These are phyloP conservation scores for Cyphomyrmex costatus DNA, from an alignment of 1,140 invertebrate species.

Conservation along the genomic window DNA sequence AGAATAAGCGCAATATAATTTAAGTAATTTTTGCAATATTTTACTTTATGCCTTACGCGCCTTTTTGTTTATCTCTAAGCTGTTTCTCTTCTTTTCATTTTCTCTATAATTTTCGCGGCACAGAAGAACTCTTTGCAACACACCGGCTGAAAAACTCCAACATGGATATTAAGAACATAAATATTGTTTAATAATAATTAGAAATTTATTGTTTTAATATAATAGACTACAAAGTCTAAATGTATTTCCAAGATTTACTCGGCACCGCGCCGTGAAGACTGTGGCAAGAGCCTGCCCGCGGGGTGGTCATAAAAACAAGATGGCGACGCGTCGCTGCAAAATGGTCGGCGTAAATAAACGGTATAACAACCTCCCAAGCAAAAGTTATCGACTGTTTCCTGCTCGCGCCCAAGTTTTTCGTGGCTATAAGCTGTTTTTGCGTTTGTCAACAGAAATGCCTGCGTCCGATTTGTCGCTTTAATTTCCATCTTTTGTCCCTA, in stretches of 20 bases:
- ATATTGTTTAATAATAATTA: background rate
- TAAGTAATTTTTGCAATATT: no score
- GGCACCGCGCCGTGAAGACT: background rate
- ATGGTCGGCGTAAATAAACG: constrained; percentile 83
- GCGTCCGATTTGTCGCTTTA: background rate
- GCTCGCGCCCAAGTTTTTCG: constrained; percentile 21
- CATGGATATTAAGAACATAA: background rate
- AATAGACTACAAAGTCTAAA: background rate
- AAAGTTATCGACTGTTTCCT: constrained; percentile 46
- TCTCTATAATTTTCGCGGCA: no score
- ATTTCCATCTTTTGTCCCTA: constrained; percentile 8
- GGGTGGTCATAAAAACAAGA: constrained; percentile 84
- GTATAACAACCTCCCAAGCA: constrained; percentile 42
- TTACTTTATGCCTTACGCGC: no score
- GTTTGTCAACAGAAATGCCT: background rate
- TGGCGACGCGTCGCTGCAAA: constrained; percentile 81
- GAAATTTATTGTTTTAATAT: background rate
- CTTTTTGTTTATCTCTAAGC: no score
- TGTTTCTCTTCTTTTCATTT: no score
- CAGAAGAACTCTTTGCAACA: no score
- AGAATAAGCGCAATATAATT: no score
- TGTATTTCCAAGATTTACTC: background rate
- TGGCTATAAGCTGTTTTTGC: background rate
- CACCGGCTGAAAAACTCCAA: no score
- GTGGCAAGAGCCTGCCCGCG: constrained; percentile 47